Conservation (phyloP, 2,888 invertebrate species). For the Brachypalpus laphriformis region DNA sequence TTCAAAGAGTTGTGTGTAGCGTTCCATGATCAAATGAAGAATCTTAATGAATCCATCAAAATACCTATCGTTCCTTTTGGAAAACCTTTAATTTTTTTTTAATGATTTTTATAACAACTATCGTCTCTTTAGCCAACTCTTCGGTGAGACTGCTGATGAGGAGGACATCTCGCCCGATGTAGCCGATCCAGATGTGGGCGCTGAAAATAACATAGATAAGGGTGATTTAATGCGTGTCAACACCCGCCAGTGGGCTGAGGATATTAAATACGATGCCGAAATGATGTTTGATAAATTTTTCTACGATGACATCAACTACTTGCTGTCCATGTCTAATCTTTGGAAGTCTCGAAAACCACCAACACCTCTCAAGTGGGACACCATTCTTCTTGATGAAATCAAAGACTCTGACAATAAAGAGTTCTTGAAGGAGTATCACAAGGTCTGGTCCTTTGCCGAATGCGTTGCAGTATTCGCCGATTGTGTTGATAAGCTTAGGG, state of each 20-base stretch:
- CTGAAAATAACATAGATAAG: conserved; percentile 36
- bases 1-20: no score
- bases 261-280: conserved; percentile 90
- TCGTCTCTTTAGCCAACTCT: conserved; percentile 89
- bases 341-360: conserved; percentile 97
- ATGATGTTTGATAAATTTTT: conserved; percentile 97
- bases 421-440: conserved; percentile 87
- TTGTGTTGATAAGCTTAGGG: conserved; percentile 87
- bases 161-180: conserved; percentile 99
- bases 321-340: conserved; percentile 96
- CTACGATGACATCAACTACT: conserved; percentile 95
- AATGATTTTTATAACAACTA: no score
- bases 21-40: no score
- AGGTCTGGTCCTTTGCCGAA: conserved; percentile 90
- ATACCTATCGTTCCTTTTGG: no score
- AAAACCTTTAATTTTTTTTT: no score
- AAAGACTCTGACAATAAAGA: conserved; percentile 70
- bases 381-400: conserved; percentile 84
- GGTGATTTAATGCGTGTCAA: conserved; percentile 86
- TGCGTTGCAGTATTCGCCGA: conserved; percentile 89
- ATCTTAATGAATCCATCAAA: no score
- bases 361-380: conserved; percentile 89
- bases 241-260: conserved; percentile 95
- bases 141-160: conserved; percentile 98
- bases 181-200: conserved; percentile 94